Evolutionary conservation across 2,797 vertebrate genomes (phyloP).

Genomic region (Coendou prehensilis): DNA sequence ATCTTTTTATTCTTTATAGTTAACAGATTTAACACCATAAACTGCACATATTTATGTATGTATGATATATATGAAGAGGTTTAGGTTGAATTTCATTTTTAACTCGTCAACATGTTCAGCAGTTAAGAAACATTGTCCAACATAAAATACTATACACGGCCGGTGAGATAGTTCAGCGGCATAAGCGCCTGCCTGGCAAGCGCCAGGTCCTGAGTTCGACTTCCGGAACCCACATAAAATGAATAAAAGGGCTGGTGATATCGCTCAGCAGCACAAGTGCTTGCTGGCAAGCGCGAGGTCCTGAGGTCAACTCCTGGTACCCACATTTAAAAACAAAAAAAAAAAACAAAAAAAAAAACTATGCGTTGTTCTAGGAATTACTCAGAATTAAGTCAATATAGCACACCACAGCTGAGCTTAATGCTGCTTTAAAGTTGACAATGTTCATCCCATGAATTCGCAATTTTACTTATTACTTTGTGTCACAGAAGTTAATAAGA

Average conservation of each 20-base stretch:
- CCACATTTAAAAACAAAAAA: background rate
- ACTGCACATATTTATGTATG: constrained; percentile 69
- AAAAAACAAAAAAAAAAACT: background rate
- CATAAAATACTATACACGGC: background rate
- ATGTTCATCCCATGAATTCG: background rate
- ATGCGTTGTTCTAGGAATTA: constrained; percentile 52
- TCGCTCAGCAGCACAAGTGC: no score
- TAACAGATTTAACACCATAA: constrained; percentile 75
- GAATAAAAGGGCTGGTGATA: no score
- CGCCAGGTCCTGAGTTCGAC: no score
- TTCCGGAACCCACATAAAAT: no score
- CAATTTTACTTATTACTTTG: constrained; percentile 38
- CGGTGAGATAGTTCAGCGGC: no score
- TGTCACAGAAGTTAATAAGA: constrained; percentile 27
- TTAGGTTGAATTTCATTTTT: constrained; percentile 79
- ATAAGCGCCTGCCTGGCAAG: no score
- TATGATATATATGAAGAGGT: background rate
- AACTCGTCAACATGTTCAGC: constrained; percentile 73
- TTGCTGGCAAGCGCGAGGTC: no score
- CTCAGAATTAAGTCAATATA: constrained; percentile 8
- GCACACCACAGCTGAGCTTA: background rate
- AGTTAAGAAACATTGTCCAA: constrained; percentile 68
- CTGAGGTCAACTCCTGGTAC: no score
- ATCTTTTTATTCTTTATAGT: constrained; percentile 86
- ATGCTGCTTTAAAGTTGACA: constrained; percentile 39